Evolutionary conservation across 2,113 vertebrate genomes (phyloP), one percentile per base, ranked within the genome.

Genomic region (Heliornis fulica): DNA sequence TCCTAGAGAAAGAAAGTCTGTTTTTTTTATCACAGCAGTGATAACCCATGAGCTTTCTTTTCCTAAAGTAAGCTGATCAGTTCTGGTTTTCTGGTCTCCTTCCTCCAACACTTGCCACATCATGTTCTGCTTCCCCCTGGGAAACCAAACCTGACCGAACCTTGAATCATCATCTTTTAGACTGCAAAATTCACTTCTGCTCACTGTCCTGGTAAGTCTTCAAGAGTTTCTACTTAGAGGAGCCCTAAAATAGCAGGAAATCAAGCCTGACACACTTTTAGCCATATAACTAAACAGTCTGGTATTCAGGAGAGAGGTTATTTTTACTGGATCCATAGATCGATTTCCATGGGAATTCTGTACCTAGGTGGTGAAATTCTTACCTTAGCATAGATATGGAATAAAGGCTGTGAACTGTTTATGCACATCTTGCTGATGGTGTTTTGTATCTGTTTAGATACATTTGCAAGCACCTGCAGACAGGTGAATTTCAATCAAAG

Each of bases 261-360:
- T 84, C 15, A 61, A 22, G 7, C 60, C 76, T 84, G 80, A 85
- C 51, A 59, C 12, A 68, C 57, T 91, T 95, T 91, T 68, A 94
- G n/a, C 28, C 1, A 0, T 36, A 15, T 48, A 95, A 76, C 65
- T 84, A 48, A 75, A 77, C 29, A 66, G 18, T 29, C 11, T 50
- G 75, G 40, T 76, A 76, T 84, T 94, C 81, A 93, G 61, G 74
- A 87, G 76, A 81, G 40, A 68, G 17, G 53, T 79, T 93, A 85
- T 93, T 95, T 95, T 87, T 94, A 40, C 81, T 79, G 87, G 46
- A 94, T 94, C 74, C 69, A 87, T 82, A 91, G 69, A 76, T 19
- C 85, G 74, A 95, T 89, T 89, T 89, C 69, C 57, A 71, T 65
- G 66, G 83, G 91, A 95, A 87, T 89, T 85, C 29, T 57, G 15